phyloP scores from a whole-genome alignment of 2,888 invertebrate genomes.

The Tetrapedia diversipes region DNA sequence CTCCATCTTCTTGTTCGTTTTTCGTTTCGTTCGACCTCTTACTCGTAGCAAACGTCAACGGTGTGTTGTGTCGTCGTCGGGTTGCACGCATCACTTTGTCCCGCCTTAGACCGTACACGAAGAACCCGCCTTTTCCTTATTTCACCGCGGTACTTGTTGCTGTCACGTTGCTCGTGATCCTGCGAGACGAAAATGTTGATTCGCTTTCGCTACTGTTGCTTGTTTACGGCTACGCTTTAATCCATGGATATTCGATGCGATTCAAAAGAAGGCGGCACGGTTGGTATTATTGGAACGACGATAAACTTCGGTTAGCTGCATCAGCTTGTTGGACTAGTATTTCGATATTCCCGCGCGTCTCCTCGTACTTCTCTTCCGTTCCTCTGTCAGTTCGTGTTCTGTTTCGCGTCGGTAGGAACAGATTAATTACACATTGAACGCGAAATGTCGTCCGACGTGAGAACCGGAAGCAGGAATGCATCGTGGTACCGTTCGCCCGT shows the following conservation, averaged over 20 bases:
- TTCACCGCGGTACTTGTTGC: conserved; percentile 54
- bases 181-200: conserved; percentile 26
- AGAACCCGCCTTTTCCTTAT: conserved; percentile 19
- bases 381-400: background rate
- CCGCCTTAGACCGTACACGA: background rate
- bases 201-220: background rate
- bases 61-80: background rate
- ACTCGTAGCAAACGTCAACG: background rate
- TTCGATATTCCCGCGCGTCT: conserved; percentile 43
- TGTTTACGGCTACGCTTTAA: background rate
- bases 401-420: conserved; percentile 22
- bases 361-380: background rate
- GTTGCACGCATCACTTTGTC: background rate
- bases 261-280: conserved; percentile 36
- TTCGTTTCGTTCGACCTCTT: background rate
- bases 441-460: conserved; percentile 37
- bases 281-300: conserved; percentile 51
- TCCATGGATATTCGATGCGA: background rate
- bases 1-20: background rate
- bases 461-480: conserved; percentile 23
- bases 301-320: conserved; percentile 61
- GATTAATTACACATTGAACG: conserved; percentile 61
- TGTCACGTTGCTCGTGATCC: conserved; percentile 36
- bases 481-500: conserved; percentile 41
- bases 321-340: conserved; percentile 57